Evolutionary conservation across 2,797 vertebrate genomes (phyloP), one percentile per base, ranked within the genome.

Genomic region (Chloroceryle inda): DNA sequence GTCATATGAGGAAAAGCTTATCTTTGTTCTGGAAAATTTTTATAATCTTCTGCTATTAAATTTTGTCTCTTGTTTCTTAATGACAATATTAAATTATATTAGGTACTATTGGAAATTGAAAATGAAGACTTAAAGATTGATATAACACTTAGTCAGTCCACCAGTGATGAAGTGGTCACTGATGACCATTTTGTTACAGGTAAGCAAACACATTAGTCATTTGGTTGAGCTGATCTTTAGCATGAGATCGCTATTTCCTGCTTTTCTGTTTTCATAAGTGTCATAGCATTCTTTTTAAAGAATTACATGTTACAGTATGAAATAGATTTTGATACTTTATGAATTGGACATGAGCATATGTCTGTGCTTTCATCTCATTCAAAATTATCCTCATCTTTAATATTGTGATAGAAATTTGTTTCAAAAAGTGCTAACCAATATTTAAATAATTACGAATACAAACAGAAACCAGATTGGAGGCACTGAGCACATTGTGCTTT

Each of bases 71-170:
- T 76, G 5, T 21, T 85, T 83, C 40, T 77, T 90, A 33, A 80
- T 83, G 62, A 69, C 24, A 68, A 86, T 93, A 24, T 92, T 89
- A 73, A 89, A 85, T 68, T 93, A 3, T 79, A 33, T 71, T 94
- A 99, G 99, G 93, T 98, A 55, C 61, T 97, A 22, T 92, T 91
- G 96, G 97, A 98, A 96, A 94, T 97, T 94, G 98, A 98, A 94
- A 96, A 98, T 31, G 97, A 98, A 91, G 97, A 96, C 59, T 73
- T 95, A 58, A 81, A 96, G 72, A 92, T 90, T 71, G 89, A 35
- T 87, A 7, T 76, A 77, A 62, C 73, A 63, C 16, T 40, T 42
- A 18, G 33, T 58, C 78, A 86, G n/a, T 71, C 66, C 19, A 69
- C 53, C 40, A 27, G 27, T 73, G 88, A 95, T 55, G 40, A 86